Evolutionary conservation across 2,888 invertebrate genomes (phyloP), one percentile per base, ranked within the genome.

Genomic region (Morinoia aosen): DNA sequence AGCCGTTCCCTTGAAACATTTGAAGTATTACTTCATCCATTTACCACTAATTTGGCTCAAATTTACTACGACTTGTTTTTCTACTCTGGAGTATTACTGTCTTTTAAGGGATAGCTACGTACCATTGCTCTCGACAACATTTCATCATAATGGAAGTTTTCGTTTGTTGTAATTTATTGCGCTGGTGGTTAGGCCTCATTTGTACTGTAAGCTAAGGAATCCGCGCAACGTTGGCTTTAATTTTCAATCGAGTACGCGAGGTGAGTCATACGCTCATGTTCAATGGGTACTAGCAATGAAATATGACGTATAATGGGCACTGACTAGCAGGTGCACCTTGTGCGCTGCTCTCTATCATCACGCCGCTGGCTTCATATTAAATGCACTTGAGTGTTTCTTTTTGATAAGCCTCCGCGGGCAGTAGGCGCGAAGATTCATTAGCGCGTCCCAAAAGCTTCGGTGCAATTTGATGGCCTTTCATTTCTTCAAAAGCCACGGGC

Each of bases 371-470:
- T 93, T 57, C 93, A 57, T 93, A 93, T 93, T 57, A 57, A 48
- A 93, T 93, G 33, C 93, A 57, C 12, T 16, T 93, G 93, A 57
- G 33, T 19, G 57, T n/a, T 56, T 19, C 57, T 39, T 93, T 12
- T 76, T 25, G 76, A 76, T 76, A 33, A 76, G 76, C 76, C 33
- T 76, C 25, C 76, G 16, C 76, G 48, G 58, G 57, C n/a, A 39
- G 93, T 93, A 93, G 56, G 33, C 93, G 93, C 93, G 93, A 93
- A 93, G 93, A 56, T 93, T 93, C 93, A 93, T 57, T 93, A 33
- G 57, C 12, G 93, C 57, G 48, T 33, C 39, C 19, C 14, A 40
- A 16, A 40, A 48, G 39, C 40, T 90, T 90, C 93, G 57, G 39
- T 25, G 25, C 48, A 57, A 93, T 48, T 57, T 90, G 93, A 57